These are phyloP conservation scores for Pocota personata DNA, from an alignment of 2,888 invertebrate species.

Conservation along the genomic window DNA sequence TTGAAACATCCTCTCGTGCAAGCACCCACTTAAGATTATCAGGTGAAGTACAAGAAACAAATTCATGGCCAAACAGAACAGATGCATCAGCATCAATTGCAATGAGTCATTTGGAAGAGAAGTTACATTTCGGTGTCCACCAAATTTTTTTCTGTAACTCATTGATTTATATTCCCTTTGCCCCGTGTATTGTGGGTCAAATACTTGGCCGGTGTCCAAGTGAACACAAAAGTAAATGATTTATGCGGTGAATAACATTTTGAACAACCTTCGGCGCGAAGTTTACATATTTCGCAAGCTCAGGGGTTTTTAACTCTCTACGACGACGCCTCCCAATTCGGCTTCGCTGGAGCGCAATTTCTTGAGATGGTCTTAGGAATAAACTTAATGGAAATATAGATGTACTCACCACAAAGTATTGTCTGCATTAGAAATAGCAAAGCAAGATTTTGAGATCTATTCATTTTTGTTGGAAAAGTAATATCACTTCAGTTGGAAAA, in stretches of 20 bases:
- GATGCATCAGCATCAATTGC: constrained; percentile 41
- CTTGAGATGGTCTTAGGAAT: too few species aligned
- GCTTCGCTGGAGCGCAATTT: background rate
- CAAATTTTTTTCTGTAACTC: constrained; percentile 24
- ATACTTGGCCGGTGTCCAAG: constrained; percentile 56
- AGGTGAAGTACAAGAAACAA: constrained; percentile 9
- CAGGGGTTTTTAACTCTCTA: background rate
- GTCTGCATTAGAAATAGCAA: constrained; percentile 29
- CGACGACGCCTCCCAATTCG: constrained; percentile 49
- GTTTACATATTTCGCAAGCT: constrained; percentile 13
- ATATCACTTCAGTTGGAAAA: constrained; percentile 31
- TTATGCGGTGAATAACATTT: constrained; percentile 47
- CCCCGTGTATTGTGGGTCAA: constrained; percentile 39
- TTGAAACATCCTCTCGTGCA: background rate
- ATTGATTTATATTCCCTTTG: constrained; percentile 56
- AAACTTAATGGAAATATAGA: background rate
- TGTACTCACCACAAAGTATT: constrained; percentile 59
- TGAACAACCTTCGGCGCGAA: constrained; percentile 61
- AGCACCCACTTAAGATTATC: background rate
- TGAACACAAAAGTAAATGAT: constrained; percentile 40
- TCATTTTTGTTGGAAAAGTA: constrained; percentile 45
- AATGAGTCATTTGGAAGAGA: constrained; percentile 27
- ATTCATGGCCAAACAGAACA: constrained; percentile 7
- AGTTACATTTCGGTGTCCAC: background rate
- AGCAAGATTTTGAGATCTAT: constrained; percentile 16